Conservation (phyloP, 2,113 vertebrate genomes). For the Scortum barcoo region DNA sequence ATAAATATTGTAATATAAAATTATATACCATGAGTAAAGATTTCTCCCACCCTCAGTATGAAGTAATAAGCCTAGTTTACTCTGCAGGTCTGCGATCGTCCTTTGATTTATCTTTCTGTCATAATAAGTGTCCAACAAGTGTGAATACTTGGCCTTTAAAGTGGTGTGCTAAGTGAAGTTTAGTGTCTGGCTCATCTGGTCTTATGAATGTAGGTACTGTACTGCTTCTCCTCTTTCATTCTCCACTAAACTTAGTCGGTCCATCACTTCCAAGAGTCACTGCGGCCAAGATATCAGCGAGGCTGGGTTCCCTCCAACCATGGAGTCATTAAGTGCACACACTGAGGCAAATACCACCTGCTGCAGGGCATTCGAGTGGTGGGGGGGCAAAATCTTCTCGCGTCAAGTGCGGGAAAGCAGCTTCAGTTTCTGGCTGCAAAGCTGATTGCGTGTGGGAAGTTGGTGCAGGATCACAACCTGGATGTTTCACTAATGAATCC, state of each 20-base stretch:
- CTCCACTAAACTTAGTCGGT: constrained; percentile 77
- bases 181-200: constrained; percentile 35
- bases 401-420: constrained; percentile 16
- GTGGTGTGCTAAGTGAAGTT: constrained; percentile 40
- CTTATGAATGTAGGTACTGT: constrained; percentile 64
- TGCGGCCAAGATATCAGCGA: constrained; percentile 58
- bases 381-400: constrained; percentile 9
- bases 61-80: neutral
- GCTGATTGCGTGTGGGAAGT: neutral
- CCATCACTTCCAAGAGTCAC: constrained; percentile 74
- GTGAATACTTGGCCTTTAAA: constrained; percentile 68
- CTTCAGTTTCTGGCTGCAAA: constrained; percentile 21
- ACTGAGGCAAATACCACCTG: constrained; percentile 63
- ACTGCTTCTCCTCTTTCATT: constrained; percentile 72
- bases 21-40: neutral
- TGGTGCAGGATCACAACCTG: constrained; percentile 20
- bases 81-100: neutral
- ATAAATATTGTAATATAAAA: neutral
- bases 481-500: neutral
- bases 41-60: no score
- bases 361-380: constrained; percentile 22
- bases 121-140: constrained; percentile 46
- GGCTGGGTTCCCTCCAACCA: constrained; percentile 52
- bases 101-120: constrained; percentile 42
- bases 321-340: constrained; percentile 68